Conservation (phyloP, 2,888 invertebrate species). For the Sinopyrophorus schimmeli region DNA sequence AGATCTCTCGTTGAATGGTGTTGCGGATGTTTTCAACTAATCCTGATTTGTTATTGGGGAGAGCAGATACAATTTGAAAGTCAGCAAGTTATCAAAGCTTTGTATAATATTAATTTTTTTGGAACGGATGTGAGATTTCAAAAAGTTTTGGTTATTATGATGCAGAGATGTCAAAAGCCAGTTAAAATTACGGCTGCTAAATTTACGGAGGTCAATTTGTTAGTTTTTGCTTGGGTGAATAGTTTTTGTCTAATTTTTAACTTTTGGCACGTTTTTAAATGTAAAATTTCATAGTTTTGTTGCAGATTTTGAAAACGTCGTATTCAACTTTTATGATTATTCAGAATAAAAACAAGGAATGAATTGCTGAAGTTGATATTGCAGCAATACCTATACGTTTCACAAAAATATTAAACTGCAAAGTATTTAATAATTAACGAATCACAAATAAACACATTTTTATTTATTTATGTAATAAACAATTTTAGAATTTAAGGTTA, state of each 20-base stretch:
- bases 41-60: constrained; percentile 9
- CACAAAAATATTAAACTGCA: no score
- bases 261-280: neutral
- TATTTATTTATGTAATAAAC: no score
- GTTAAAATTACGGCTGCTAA: constrained; percentile 9
- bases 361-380: no score
- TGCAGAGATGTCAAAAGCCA: neutral
- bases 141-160: neutral
- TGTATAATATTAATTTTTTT: constrained; percentile 1
- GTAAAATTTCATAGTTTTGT: neutral
- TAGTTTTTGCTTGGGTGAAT: constrained; percentile 14
- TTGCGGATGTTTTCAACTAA: neutral
- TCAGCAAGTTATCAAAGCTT: neutral
- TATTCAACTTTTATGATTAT: constrained; percentile 9
- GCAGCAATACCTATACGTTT: no score
- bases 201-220: constrained; percentile 2
- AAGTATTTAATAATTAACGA: no score
- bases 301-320: constrained; percentile 6
- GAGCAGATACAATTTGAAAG: constrained; percentile 5
- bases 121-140: constrained; percentile 10
- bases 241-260: neutral
- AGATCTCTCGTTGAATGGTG: constrained; percentile 2
- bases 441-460: no score
- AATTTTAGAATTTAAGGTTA: no score
- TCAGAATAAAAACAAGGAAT: constrained; percentile 1